These are phyloP conservation scores for Phenganax subtilis DNA, from an alignment of 92 coral and sea anemone genomes.

Conservation along the genomic window DNA sequence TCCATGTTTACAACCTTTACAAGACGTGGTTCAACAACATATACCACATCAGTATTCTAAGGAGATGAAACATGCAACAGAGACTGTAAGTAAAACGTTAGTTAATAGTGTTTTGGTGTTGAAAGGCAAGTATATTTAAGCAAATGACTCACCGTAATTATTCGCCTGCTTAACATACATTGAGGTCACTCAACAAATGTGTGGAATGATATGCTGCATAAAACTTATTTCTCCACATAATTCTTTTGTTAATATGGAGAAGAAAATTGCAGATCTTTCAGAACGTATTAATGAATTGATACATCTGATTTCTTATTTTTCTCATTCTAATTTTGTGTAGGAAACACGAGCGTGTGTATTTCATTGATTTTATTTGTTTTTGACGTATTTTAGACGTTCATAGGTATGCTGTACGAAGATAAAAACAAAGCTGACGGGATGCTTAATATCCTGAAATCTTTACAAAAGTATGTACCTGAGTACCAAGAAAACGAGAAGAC, in stretches of 20 bases:
- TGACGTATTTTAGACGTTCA: neutral
- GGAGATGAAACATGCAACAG: slow-evolving; percentile 19
- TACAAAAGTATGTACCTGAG: neutral
- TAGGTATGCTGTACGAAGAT: neutral
- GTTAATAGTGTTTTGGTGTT: neutral
- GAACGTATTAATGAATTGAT: too few relatives aligned
- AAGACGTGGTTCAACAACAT: slow-evolving; percentile 22
- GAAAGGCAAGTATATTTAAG: too few relatives aligned
- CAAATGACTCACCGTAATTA: too few relatives aligned
- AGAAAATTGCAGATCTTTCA: too few relatives aligned
- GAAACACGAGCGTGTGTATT: neutral
- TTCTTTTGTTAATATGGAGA: too few relatives aligned
- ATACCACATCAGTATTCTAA: slow-evolving; percentile 32
- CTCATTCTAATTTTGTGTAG: neutral
- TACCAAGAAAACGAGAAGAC: neutral
- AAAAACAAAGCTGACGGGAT: neutral
- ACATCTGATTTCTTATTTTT: too few relatives aligned
- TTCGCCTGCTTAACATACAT: neutral
- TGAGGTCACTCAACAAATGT: too few relatives aligned
- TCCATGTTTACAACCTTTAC: neutral
- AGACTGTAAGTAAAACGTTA: neutral
- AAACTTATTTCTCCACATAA: too few relatives aligned
- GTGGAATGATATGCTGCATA: too few relatives aligned
- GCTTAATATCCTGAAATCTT: neutral
- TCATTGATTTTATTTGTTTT: neutral